Percentiles rank a stretch among this genome's conserved stretches.
Conservation (phyloP, 2,797 vertebrate genomes). For the Ficedula albicollis region DNA sequence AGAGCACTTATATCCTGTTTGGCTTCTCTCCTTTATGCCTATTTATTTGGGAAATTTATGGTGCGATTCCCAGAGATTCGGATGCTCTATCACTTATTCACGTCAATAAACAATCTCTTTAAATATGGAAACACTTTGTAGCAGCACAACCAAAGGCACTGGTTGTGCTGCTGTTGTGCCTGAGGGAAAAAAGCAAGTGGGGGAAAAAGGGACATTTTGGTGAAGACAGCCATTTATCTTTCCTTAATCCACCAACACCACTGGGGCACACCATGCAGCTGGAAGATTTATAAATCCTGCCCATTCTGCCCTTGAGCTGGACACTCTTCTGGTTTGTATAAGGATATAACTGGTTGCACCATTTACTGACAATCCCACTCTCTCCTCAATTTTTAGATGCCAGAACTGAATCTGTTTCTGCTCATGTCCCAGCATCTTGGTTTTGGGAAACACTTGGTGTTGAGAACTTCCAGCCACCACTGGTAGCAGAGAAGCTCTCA, state of each 20-base stretch:
- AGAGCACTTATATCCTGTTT: background rate
- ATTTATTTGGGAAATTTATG: slow-evolving; percentile 25
- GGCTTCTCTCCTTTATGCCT: background rate
- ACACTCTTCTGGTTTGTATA: background rate
- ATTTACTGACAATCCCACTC: background rate
- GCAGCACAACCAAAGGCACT: background rate
- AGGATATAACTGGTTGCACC: background rate
- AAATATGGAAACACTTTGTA: slow-evolving; percentile 16
- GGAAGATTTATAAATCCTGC: background rate
- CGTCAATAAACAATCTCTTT: slow-evolving; percentile 33
- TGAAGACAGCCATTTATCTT: background rate
- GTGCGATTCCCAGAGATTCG: background rate
- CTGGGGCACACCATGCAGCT: background rate
- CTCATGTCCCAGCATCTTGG: fast-evolving
- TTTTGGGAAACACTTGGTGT: background rate
- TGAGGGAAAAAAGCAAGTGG: background rate
- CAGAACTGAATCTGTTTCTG: background rate
- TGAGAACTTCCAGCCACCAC: background rate
- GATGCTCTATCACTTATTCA: background rate
- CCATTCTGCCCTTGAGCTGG: background rate
- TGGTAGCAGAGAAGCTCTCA: background rate
- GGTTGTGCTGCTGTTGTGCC: background rate
- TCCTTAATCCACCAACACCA: background rate
- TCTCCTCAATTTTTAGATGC: background rate
- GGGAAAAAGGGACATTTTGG: fast-evolving